Evolutionary conservation across 2,797 vertebrate species (phyloP).

Genomic region (Chiloscyllium punctatum): DNA sequence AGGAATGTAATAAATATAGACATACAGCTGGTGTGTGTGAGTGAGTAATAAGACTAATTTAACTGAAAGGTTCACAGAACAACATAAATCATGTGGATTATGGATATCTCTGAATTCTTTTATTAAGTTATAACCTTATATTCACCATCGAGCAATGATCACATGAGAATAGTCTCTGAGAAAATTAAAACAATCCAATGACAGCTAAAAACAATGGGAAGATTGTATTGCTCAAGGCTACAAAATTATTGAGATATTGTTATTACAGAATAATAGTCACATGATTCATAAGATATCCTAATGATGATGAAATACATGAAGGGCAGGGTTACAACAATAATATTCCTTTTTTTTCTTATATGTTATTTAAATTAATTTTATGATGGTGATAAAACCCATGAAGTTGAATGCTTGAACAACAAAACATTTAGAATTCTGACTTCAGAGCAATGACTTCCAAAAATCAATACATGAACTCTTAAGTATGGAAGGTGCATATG

Average conservation of each 20-base stretch:
- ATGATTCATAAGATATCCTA: neutral
- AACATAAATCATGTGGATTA: neutral
- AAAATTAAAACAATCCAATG: neutral
- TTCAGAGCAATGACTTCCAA: neutral
- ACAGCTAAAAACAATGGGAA: neutral
- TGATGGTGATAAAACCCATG: neutral
- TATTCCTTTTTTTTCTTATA: neutral
- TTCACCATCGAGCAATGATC: neutral
- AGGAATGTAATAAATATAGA: neutral
- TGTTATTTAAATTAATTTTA: conserved; percentile 20
- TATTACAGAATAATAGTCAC: neutral
- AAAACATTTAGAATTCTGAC: conserved; percentile 23
- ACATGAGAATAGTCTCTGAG: neutral
- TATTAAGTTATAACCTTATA: conserved; percentile 13
- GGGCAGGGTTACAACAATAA: neutral
- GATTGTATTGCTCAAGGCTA: neutral
- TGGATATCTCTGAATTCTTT: neutral
- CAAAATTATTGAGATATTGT: neutral
- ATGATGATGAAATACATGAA: neutral
- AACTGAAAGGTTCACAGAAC: neutral
- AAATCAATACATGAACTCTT: conserved; percentile 30
- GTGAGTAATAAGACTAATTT: conserved; percentile 19
- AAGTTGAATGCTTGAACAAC: neutral
- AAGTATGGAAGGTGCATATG: neutral
- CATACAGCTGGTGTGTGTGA: neutral